phyloP scores from a whole-genome alignment of 2,113 vertebrate species.

The Hyperopisus bebe region DNA sequence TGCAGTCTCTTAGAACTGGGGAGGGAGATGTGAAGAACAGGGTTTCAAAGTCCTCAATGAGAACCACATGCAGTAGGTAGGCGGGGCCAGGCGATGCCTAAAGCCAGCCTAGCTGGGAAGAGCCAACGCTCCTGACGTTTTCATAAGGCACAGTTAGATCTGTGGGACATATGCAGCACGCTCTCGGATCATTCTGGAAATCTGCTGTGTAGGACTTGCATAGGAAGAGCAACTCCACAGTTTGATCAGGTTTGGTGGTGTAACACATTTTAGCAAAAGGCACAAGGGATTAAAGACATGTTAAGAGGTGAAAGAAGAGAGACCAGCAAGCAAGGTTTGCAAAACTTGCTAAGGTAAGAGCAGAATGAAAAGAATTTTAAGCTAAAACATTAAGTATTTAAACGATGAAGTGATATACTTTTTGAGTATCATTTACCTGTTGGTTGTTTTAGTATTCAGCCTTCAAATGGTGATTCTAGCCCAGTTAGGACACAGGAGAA shows the following conservation, averaged over 20 bases:
- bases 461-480: not conserved
- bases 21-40: constrained; percentile 44
- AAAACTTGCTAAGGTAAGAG: constrained; percentile 77
- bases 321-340: constrained; percentile 73
- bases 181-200: constrained; percentile 16
- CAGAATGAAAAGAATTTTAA: constrained; percentile 17
- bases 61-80: constrained; percentile 59
- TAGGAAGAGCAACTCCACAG: not conserved
- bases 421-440: not conserved
- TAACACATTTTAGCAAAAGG: constrained; percentile 5
- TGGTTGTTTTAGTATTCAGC: not conserved
- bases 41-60: constrained; percentile 59
- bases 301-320: constrained; percentile 65
- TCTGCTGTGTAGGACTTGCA: constrained; percentile 7
- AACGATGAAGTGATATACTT: not conserved
- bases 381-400: not conserved
- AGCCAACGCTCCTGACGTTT: constrained; percentile 59
- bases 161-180: not conserved
- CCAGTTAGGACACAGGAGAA: not conserved
- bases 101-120: constrained; percentile 40
- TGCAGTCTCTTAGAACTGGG: constrained; percentile 32
- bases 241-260: not conserved
- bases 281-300: constrained; percentile 38
- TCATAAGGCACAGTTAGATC: constrained; percentile 55
- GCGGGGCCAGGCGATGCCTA: constrained; percentile 39